Conservation (phyloP, 2,888 invertebrate genomes). For the Microplitis manilae region DNA sequence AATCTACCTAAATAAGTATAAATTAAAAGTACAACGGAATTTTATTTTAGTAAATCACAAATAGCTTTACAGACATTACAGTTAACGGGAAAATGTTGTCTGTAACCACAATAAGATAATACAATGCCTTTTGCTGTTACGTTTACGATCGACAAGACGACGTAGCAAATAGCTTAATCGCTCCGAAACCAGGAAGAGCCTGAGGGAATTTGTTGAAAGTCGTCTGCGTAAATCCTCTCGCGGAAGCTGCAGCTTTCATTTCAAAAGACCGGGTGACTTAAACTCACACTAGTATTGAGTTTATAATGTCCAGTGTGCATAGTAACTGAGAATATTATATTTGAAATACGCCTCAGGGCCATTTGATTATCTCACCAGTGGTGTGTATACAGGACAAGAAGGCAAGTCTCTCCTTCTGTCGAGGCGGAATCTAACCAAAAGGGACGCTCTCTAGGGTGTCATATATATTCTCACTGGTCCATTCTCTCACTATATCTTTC, state of each 20-base stretch:
- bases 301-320: constrained; percentile 26
- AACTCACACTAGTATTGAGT: constrained; percentile 18
- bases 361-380: constrained; percentile 21
- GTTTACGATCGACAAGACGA: constrained; percentile 33
- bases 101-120: constrained; percentile 25
- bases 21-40: neutral
- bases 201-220: constrained; percentile 19
- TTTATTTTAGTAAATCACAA: neutral
- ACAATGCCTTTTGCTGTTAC: constrained; percentile 17
- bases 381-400: constrained; percentile 14
- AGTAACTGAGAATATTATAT: constrained; percentile 17
- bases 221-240: constrained; percentile 32
- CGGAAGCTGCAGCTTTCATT: neutral
- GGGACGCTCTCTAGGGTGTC: constrained; percentile 44
- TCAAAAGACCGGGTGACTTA: neutral
- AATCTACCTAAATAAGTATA: neutral
- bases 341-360: constrained; percentile 29
- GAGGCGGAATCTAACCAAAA: constrained; percentile 34
- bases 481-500: neutral
- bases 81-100: neutral
- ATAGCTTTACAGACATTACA: neutral
- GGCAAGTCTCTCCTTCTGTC: neutral
- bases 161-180: constrained; percentile 29
- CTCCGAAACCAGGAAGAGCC: constrained; percentile 26
- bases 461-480: constrained; percentile 33